Percentiles rank a stretch among this genome's conserved stretches.
phyloP scores from a whole-genome alignment of 2,797 vertebrate genomes.

The Cuculus canorus region DNA sequence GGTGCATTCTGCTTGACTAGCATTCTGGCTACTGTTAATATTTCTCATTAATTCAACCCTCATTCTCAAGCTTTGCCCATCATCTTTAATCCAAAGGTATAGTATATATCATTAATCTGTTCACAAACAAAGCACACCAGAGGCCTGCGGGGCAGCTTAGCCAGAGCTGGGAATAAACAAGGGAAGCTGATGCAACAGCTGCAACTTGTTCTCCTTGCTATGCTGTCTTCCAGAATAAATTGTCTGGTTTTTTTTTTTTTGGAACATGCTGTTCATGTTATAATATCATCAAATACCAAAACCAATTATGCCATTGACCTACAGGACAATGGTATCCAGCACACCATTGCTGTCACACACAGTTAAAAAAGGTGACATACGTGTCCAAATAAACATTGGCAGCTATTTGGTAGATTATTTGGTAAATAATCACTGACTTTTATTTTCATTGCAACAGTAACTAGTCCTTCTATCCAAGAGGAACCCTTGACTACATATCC shows the following conservation, averaged over 20 bases:
- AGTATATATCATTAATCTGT: neutral
- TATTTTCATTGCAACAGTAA: neutral
- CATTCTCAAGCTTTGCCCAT: neutral
- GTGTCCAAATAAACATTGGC: neutral
- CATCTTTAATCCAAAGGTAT: slow-evolving; percentile 26
- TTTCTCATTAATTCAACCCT: neutral
- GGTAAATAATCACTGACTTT: neutral
- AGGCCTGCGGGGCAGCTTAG: neutral
- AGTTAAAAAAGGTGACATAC: neutral
- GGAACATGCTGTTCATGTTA: neutral
- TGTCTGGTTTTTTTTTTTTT: neutral
- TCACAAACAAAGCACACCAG: neutral
- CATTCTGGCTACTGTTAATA: neutral
- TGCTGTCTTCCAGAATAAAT: neutral
- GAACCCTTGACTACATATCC: neutral
- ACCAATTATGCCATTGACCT: neutral
- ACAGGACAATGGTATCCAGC: neutral
- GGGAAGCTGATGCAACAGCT: slow-evolving; percentile 3
- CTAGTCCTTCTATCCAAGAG: neutral
- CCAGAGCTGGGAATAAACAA: neutral
- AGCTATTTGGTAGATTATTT: neutral
- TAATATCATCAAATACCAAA: neutral
- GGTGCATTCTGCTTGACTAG: neutral
- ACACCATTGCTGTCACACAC: neutral
- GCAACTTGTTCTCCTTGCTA: neutral